A percentile compares a stretch with the other conserved stretches of the same genome.
phyloP scores from a whole-genome alignment of 2,113 vertebrate species.

The Glaucidium brasilianum region DNA sequence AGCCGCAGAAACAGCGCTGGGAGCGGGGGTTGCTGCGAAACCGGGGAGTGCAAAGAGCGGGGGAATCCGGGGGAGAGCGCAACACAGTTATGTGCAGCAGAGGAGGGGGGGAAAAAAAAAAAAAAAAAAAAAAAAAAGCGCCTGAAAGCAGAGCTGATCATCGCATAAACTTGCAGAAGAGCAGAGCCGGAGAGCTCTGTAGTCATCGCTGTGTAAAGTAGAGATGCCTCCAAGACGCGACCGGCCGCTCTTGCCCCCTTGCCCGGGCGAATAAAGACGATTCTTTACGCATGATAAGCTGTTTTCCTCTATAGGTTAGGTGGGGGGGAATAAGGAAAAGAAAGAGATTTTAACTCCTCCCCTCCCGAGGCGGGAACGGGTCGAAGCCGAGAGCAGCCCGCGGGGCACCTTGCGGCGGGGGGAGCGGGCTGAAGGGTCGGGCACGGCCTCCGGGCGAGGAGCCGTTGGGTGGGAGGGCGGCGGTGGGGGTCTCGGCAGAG shows the following conservation, averaged over 20 bases:
- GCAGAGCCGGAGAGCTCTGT: not conserved
- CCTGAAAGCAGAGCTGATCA: not conserved
- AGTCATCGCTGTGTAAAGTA: not conserved
- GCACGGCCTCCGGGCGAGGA: no score
- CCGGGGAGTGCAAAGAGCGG: no score
- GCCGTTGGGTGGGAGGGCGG: not conserved
- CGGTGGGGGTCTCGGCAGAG: not conserved
- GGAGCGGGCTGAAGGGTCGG: not conserved
- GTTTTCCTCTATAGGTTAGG: not conserved
- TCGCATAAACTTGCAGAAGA: not conserved
- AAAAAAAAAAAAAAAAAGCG: no score
- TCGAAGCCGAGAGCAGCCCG: not conserved
- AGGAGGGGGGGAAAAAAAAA: accelerated
- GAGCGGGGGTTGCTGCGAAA: not conserved
- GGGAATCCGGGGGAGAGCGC: not conserved
- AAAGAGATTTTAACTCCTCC: not conserved
- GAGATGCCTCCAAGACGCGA: not conserved
- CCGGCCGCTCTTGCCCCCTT: not conserved
- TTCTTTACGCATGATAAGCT: not conserved
- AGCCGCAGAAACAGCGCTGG: not conserved
- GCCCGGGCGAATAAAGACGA: not conserved
- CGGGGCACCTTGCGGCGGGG: not conserved
- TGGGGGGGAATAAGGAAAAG: no score
- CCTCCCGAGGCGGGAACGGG: not conserved
- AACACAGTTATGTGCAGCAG: not conserved